Conservation (phyloP, 2,888 invertebrate species). For the Gortyna flavago region DNA sequence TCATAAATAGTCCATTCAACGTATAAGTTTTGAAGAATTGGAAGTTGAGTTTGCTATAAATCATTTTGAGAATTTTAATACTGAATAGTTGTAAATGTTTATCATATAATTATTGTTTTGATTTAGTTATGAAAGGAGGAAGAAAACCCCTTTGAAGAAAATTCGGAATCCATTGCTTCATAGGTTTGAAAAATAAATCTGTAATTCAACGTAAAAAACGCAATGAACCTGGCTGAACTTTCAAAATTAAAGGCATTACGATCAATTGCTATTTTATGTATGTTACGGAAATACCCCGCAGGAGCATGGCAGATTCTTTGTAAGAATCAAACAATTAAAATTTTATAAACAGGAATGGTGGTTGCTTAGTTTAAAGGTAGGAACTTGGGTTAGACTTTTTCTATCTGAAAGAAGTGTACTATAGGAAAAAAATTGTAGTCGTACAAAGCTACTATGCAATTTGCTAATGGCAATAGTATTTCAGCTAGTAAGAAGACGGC, state of each 20-base stretch:
- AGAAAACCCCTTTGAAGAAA: background rate
- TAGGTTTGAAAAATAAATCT: background rate
- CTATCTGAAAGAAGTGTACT: background rate
- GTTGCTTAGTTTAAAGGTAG: background rate
- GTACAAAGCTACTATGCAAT: background rate
- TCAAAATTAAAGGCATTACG: background rate
- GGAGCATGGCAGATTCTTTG: background rate
- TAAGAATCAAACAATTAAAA: background rate
- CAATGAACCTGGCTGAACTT: background rate
- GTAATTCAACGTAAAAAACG: background rate
- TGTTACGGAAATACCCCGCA: background rate
- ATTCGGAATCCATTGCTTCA: background rate
- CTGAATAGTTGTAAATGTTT: background rate
- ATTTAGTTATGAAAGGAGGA: background rate
- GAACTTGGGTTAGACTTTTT: background rate
- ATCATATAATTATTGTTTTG: background rate
- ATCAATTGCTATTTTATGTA: background rate
- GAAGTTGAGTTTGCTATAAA: conserved; percentile 45
- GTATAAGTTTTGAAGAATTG: conserved; percentile 54
- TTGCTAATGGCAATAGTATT: background rate
- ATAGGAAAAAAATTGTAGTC: background rate
- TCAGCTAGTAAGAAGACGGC: background rate
- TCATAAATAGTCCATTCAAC: conserved; percentile 65
- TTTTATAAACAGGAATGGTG: background rate
- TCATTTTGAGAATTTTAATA: conserved; percentile 52